Percentiles rank a stretch among this genome's conserved stretches.
Conservation (phyloP, 1,140 invertebrate species). For the Drosophila watanabei region DNA sequence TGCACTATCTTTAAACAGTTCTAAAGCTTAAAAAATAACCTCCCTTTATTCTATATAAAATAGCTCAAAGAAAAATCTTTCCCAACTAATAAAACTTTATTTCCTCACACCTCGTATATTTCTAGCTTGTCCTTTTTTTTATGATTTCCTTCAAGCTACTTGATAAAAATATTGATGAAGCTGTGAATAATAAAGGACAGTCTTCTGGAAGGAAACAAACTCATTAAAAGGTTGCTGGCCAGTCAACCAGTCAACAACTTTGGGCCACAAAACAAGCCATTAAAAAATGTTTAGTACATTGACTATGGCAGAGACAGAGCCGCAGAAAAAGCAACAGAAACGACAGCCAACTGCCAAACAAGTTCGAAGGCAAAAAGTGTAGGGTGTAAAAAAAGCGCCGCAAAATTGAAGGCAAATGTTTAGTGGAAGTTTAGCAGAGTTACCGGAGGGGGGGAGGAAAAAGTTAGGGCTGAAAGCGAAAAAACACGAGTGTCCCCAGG, state of each 20-base stretch:
- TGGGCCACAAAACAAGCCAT: constrained; percentile 72
- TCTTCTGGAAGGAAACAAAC: constrained; percentile 38
- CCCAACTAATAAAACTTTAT: not conserved
- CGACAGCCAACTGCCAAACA: constrained; percentile 62
- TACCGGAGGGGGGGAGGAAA: constrained; percentile 17
- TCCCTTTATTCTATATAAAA: not conserved
- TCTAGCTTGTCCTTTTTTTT: not conserved
- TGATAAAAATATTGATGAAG: constrained; percentile 39
- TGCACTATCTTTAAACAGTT: too few species aligned
- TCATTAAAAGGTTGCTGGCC: constrained; percentile 46
- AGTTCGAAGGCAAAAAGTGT: constrained; percentile 39
- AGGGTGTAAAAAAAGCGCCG: constrained; percentile 24
- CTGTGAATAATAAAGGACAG: constrained; percentile 29
- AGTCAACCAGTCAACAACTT: constrained; percentile 68
- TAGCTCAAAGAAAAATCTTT: not conserved
- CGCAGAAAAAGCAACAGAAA: constrained; percentile 48
- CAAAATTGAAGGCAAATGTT: constrained; percentile 79
- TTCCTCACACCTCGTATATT: not conserved
- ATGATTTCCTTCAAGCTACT: constrained; percentile 10
- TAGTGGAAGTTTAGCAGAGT: constrained; percentile 63
- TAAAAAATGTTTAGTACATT: constrained; percentile 65
- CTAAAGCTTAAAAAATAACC: too few species aligned
- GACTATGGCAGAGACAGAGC: constrained; percentile 40
- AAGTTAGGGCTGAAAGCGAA: constrained; percentile 33
- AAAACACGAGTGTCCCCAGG: constrained; percentile 61